Conservation (phyloP, 2,113 vertebrate species). For the Ceyx melanurus region DNA sequence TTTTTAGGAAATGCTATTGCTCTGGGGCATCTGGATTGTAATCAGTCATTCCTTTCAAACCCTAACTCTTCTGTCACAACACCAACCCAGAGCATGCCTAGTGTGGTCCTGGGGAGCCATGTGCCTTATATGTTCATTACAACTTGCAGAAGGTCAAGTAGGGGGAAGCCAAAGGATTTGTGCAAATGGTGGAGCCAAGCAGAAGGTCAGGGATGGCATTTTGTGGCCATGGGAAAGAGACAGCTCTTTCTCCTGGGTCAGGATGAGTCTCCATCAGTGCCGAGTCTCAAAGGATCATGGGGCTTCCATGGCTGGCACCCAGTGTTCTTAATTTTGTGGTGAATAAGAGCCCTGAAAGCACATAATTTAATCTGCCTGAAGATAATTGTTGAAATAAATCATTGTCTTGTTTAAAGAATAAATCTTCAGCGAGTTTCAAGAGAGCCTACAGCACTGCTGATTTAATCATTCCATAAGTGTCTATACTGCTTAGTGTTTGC, state of each 20-base stretch:
- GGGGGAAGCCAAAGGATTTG: constrained; percentile 61
- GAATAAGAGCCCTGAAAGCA: constrained; percentile 39
- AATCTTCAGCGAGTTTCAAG: constrained; percentile 34
- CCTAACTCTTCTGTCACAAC: not conserved
- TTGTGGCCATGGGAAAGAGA: constrained; percentile 64
- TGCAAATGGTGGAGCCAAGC: constrained; percentile 57
- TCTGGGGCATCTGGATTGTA: constrained; percentile 48
- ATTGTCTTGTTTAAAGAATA: constrained; percentile 50
- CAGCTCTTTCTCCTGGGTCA: constrained; percentile 7
- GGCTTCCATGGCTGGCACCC: constrained; percentile 44
- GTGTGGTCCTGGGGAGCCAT: constrained; percentile 21
- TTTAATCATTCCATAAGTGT: constrained; percentile 30
- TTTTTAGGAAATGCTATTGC: constrained; percentile 27
- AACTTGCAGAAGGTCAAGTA: constrained; percentile 45
- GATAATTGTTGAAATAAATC: constrained; percentile 66
- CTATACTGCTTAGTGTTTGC: not conserved
- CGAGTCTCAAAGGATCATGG: not conserved
- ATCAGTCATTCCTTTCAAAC: constrained; percentile 6
- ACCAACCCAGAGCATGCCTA: not conserved
- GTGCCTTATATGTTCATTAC: constrained; percentile 59
- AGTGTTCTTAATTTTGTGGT: constrained; percentile 56
- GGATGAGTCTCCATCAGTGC: not conserved
- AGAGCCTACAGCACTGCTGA: constrained; percentile 38
- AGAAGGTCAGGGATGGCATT: constrained; percentile 67
- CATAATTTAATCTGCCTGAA: constrained; percentile 57